Conservation (phyloP, 64 coral and sea anemone species). For the Pocillopora damicornis region DNA sequence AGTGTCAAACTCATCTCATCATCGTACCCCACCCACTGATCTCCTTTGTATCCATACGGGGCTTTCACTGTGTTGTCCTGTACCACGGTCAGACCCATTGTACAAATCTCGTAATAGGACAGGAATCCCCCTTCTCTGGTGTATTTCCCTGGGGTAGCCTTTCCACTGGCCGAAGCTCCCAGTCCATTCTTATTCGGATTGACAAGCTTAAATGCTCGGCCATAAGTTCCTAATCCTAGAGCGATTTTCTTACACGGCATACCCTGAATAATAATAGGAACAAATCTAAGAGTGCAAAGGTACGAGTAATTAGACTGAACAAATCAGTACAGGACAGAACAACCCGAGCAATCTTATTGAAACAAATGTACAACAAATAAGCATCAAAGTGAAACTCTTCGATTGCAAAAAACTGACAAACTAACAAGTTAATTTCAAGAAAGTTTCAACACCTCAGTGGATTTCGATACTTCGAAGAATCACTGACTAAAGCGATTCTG, state of each 20-base stretch:
- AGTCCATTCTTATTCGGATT: slow-evolving; percentile 43
- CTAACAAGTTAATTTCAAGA: too few species aligned
- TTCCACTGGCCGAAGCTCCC: slow-evolving; percentile 26
- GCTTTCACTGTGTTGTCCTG: slow-evolving; percentile 34
- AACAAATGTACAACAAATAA: too few species aligned
- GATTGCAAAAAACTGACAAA: too few species aligned
- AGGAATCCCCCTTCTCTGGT: slow-evolving; percentile 54
- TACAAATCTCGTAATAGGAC: slow-evolving; percentile 76
- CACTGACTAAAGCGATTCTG: too few species aligned
- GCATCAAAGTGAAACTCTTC: too few species aligned
- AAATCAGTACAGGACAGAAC: too few species aligned
- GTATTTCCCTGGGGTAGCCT: slow-evolving; percentile 31
- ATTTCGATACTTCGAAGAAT: too few species aligned
- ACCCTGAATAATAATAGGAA: slow-evolving; percentile 2
- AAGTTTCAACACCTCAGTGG: too few species aligned
- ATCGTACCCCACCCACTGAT: slow-evolving; percentile 66
- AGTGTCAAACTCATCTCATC: slow-evolving; percentile 47
- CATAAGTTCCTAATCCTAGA: slow-evolving; percentile 60
- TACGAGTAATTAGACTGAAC: too few species aligned
- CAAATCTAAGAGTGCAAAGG: too few species aligned
- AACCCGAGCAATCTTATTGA: too few species aligned
- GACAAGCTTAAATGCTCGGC: slow-evolving; percentile 41
- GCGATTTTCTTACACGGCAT: slow-evolving; percentile 70
- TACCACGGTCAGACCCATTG: slow-evolving; percentile 52
- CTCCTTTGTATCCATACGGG: slow-evolving; percentile 61